Conservation (phyloP, 92 coral and sea anemone species). For the Parazoanthus atlanticus region DNA sequence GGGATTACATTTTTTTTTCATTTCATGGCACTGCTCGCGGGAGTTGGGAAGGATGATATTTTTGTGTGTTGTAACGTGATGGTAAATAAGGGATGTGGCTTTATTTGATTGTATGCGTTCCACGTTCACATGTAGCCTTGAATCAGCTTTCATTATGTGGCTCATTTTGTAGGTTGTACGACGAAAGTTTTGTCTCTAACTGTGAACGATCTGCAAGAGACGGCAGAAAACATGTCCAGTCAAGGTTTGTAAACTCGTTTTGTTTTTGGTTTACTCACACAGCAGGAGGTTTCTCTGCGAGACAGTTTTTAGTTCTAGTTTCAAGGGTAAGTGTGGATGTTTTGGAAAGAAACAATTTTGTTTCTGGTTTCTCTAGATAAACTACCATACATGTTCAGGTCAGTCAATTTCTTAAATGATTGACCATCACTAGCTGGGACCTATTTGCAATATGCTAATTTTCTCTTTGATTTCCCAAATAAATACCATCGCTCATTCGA, state of each 20-base stretch:
- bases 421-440: too few relatives aligned
- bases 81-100: neutral
- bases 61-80: neutral
- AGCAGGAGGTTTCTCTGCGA: neutral
- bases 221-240: constrained; percentile 8
- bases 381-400: too few relatives aligned
- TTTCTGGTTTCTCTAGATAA: too few relatives aligned
- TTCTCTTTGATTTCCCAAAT: too few relatives aligned
- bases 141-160: neutral
- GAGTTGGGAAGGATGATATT: neutral
- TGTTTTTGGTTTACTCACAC: neutral
- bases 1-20: neutral
- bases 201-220: neutral
- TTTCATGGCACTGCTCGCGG: neutral
- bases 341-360: too few relatives aligned
- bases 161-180: neutral
- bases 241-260: neutral
- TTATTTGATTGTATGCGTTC: too few relatives aligned
- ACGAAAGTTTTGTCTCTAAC: constrained; percentile 24
- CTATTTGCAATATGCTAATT: too few relatives aligned
- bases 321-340: too few relatives aligned
- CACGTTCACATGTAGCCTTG: too few relatives aligned
- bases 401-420: too few relatives aligned
- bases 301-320: too few relatives aligned
- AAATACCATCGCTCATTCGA: too few relatives aligned